phyloP scores from a whole-genome alignment of 2,797 vertebrate species.

The Myiotriccus ornatus region DNA sequence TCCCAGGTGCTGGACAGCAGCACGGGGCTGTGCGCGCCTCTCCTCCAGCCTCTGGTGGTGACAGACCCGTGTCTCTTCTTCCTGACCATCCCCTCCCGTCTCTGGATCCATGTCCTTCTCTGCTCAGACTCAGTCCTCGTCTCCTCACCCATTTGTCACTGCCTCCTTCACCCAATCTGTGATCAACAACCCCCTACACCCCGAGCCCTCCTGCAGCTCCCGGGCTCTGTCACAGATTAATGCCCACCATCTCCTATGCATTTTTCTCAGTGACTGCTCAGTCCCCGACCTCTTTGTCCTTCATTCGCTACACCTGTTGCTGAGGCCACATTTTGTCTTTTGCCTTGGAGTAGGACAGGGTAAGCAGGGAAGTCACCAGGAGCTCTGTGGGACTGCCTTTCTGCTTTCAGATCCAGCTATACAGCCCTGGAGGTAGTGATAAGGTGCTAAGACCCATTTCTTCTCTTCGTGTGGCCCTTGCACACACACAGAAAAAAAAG shows the following conservation, averaged over 20 bases:
- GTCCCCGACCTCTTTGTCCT: not conserved
- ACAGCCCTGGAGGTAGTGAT: not conserved
- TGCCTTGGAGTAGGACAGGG: not conserved
- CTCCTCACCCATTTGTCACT: not conserved
- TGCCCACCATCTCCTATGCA: not conserved
- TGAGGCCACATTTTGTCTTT: not conserved
- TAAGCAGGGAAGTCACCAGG: not conserved
- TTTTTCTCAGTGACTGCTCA: not conserved
- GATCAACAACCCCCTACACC: not conserved
- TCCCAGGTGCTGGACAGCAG: not conserved
- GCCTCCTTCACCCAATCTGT: not conserved
- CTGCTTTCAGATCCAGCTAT: not conserved
- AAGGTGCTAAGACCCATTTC: not conserved
- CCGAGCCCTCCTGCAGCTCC: not conserved
- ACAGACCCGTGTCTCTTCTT: not conserved
- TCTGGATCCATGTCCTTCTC: not conserved
- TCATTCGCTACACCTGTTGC: not conserved
- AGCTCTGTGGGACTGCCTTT: not conserved
- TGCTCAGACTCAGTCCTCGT: not conserved
- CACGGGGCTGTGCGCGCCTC: rapidly evolving
- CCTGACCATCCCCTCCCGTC: not conserved
- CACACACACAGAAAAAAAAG: not conserved
- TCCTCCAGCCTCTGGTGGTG: not conserved
- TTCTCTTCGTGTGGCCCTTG: not conserved
- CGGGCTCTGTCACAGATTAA: not conserved